Percentiles rank a stretch among this genome's conserved stretches.
Evolutionary conservation across 2,797 vertebrate species (phyloP).

Genomic region (Hephaestus fuliginosus): DNA sequence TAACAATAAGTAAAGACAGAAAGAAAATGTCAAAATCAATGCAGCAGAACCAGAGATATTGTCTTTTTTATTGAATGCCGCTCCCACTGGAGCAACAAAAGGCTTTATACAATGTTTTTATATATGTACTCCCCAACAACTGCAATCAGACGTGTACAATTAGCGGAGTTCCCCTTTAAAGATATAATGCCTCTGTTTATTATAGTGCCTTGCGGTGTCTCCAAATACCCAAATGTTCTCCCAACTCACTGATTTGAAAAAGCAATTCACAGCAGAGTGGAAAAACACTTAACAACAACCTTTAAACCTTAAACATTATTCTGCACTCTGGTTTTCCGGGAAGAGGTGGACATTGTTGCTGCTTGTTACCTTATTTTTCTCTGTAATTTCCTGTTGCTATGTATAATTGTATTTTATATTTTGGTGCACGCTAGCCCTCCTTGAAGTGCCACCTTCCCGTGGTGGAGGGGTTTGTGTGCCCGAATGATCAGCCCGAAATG

Average conservation of each 20-base stretch:
- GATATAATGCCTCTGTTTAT: constrained; percentile 1
- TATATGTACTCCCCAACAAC: neutral
- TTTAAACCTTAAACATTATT: neutral
- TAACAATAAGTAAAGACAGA: neutral
- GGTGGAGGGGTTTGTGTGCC: no score
- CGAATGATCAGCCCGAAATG: no score
- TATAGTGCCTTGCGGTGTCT: neutral
- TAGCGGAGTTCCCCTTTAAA: neutral
- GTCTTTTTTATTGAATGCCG: neutral
- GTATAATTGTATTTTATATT: neutral
- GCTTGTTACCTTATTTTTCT: neutral
- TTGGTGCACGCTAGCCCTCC: neutral
- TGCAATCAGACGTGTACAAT: neutral
- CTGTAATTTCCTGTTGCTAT: neutral
- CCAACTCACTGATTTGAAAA: neutral
- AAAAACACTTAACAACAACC: neutral
- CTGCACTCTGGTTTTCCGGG: neutral
- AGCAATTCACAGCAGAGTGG: neutral
- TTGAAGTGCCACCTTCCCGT: no score
- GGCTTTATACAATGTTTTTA: neutral
- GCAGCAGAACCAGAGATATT: neutral
- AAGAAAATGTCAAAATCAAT: neutral
- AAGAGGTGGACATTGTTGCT: neutral
- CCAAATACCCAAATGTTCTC: constrained; percentile 2
- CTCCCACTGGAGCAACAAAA: neutral